Evolutionary conservation across 2,888 invertebrate genomes (phyloP).

Genomic region (Xylophagus ater): DNA sequence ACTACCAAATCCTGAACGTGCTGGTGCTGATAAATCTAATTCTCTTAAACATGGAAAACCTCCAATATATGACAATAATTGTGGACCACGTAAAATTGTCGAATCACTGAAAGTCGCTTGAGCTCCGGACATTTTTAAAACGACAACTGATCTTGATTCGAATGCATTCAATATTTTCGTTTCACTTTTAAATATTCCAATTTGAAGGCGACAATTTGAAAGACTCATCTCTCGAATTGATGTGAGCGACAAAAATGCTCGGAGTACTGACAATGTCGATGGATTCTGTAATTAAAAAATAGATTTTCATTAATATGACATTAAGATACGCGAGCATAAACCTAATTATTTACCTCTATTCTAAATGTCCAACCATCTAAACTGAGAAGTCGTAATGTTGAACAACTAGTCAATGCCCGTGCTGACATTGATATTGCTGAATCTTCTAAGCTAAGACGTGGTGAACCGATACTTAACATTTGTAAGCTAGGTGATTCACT

Average conservation of each 20-base stretch:
- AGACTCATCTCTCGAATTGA: constrained; percentile 43
- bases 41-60: constrained; percentile 42
- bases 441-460: constrained; percentile 43
- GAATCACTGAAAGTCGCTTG: constrained; percentile 42
- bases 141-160: constrained; percentile 40
- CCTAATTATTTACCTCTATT: constrained; percentile 45
- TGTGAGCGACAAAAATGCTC: constrained; percentile 41
- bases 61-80: constrained; percentile 40
- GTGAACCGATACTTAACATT: constrained; percentile 44
- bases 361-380: constrained; percentile 47
- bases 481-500: constrained; percentile 45
- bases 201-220: constrained; percentile 43
- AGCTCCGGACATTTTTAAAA: constrained; percentile 41
- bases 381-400: constrained; percentile 42
- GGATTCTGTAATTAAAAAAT: constrained; percentile 19
- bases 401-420: constrained; percentile 32
- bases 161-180: constrained; percentile 25
- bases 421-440: constrained; percentile 31
- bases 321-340: no score
- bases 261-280: constrained; percentile 39
- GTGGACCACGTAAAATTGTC: constrained; percentile 40
- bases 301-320: no score
- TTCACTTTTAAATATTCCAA: constrained; percentile 28
- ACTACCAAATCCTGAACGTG: constrained; percentile 37
- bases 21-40: constrained; percentile 40